A percentile compares a stretch with the other conserved stretches of the same genome.
These are phyloP conservation scores for Ptychoptera contaminata DNA, from an alignment of 2,888 invertebrate species.

Conservation along the genomic window DNA sequence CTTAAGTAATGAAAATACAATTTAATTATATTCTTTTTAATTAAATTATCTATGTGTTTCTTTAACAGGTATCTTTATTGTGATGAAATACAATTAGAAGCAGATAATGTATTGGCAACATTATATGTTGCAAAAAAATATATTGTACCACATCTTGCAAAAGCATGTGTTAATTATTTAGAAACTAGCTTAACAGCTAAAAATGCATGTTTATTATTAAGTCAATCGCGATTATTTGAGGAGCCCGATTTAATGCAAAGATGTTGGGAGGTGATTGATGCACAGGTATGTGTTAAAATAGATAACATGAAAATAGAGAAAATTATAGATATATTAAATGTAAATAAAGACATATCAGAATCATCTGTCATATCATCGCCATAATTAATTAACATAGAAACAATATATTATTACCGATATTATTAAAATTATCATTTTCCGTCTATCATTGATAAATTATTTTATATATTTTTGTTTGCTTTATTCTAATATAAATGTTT, in stretches of 20 bases:
- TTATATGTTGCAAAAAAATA: conserved; percentile 95
- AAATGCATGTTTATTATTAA: conserved; percentile 88
- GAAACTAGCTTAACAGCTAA: conserved; percentile 91
- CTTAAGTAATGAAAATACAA: conserved; percentile 47
- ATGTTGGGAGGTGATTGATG: conserved; percentile 96
- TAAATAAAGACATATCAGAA: too few relatives aligned
- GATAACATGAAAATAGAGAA: conserved; percentile 3
- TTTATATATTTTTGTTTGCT: too few relatives aligned
- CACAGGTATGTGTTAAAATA: conserved; percentile 51
- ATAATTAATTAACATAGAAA: too few relatives aligned
- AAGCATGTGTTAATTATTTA: conserved; percentile 86
- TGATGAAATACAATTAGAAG: conserved; percentile 90
- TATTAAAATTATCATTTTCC: too few relatives aligned
- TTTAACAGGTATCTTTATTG: conserved; percentile 80
- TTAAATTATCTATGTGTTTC: neutral
- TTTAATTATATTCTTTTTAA: neutral
- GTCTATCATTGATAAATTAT: too few relatives aligned
- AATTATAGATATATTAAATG: too few relatives aligned
- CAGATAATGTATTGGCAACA: conserved; percentile 87
- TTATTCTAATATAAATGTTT: too few relatives aligned
- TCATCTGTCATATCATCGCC: too few relatives aligned
- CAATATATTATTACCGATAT: too few relatives aligned
- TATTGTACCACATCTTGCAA: conserved; percentile 85
- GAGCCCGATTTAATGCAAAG: conserved; percentile 93
- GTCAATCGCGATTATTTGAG: conserved; percentile 90